Percentiles rank a stretch among this genome's conserved stretches.
Conservation (phyloP, 2,888 invertebrate species). For the Crioceris asparagi region DNA sequence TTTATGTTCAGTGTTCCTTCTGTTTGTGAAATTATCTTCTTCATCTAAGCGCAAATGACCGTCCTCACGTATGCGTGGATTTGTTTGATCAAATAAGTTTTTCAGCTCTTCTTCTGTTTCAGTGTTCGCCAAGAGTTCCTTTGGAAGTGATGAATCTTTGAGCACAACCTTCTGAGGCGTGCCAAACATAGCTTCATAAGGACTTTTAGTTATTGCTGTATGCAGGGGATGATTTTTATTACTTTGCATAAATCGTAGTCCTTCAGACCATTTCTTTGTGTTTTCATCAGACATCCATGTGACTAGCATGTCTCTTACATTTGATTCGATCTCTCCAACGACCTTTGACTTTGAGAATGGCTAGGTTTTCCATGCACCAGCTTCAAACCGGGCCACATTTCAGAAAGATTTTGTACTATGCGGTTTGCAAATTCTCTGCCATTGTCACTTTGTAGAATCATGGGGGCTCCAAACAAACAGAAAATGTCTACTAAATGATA, state of each 20-base stretch:
- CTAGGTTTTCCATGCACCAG: constrained; percentile 7
- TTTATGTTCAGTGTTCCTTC: no score
- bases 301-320: constrained; percentile 3
- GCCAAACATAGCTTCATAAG: constrained; percentile 10
- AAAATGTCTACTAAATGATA: constrained; percentile 12
- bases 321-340: constrained; percentile 2
- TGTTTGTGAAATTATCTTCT: no score
- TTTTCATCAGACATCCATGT: no score
- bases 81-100: constrained; percentile 7
- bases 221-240: constrained; percentile 11
- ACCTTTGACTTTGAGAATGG: no score
- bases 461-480: no score
- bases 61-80: constrained; percentile 6
- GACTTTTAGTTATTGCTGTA: constrained; percentile 11
- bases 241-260: no score
- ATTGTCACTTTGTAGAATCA: constrained; percentile 23
- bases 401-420: constrained; percentile 4
- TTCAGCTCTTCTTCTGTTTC: constrained; percentile 9
- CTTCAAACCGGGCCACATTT: constrained; percentile 5
- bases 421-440: constrained; percentile 16
- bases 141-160: constrained; percentile 10
- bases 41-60: no score
- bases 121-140: constrained; percentile 5
- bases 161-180: constrained; percentile 8
- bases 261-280: no score